phyloP scores from a whole-genome alignment of 2,797 vertebrate genomes.

The Falco berigora region DNA sequence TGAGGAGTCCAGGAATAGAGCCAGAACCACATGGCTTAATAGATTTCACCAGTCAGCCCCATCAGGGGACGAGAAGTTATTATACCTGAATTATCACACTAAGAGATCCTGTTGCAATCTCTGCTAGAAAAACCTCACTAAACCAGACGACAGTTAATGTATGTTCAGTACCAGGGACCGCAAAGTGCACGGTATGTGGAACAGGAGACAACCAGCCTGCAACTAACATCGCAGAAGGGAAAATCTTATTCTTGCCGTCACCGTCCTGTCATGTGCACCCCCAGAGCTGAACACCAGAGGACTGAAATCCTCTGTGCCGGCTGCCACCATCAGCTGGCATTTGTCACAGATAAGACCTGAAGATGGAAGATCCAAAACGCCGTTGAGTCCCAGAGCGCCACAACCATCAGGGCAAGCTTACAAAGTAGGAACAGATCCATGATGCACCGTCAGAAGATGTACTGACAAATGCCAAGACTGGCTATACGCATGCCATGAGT shows the following conservation, averaged over 20 bases:
- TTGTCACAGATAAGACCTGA: neutral
- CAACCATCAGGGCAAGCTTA: neutral
- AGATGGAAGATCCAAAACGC: neutral
- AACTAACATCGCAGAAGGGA: neutral
- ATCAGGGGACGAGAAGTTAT: neutral
- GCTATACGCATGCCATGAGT: neutral
- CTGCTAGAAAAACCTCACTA: neutral
- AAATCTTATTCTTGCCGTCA: neutral
- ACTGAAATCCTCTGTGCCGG: neutral
- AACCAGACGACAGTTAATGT: neutral
- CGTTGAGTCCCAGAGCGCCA: neutral
- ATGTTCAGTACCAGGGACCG: accelerated
- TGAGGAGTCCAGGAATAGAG: conserved; percentile 1
- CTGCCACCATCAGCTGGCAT: neutral
- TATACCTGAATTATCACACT: neutral
- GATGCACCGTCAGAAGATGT: neutral
- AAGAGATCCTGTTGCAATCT: neutral
- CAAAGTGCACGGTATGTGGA: accelerated
- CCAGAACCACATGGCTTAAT: neutral
- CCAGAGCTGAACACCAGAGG: accelerated
- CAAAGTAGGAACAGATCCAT: accelerated
- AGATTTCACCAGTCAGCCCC: neutral
- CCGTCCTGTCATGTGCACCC: accelerated
- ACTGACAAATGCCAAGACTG: neutral
- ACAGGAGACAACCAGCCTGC: neutral